A percentile compares a stretch with the other conserved stretches of the same genome.
Conservation (phyloP, 2,113 vertebrate genomes). For the Columbina picui region DNA sequence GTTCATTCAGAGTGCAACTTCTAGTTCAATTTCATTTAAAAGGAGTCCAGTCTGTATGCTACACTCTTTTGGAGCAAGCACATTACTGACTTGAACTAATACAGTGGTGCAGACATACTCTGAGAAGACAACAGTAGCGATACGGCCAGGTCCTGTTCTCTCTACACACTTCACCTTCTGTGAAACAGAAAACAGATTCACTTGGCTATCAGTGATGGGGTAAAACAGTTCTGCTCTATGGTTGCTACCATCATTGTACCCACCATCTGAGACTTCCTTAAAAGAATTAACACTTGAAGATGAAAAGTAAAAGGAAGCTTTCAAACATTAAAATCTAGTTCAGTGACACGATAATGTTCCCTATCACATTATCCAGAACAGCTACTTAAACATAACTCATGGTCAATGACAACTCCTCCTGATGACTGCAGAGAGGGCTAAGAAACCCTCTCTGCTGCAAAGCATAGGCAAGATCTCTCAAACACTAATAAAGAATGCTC, state of each 20-base stretch:
- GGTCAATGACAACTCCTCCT: background rate
- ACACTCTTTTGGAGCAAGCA: background rate
- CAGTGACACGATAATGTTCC: background rate
- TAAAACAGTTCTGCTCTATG: background rate
- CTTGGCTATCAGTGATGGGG: rapidly evolving
- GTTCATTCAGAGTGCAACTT: background rate
- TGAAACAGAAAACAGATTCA: background rate
- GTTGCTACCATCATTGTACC: rapidly evolving
- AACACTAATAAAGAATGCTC: background rate
- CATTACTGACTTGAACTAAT: background rate
- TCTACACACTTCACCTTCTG: background rate
- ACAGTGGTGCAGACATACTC: background rate
- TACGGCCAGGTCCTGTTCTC: background rate
- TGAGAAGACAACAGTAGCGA: background rate
- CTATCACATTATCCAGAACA: background rate
- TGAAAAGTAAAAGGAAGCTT: background rate
- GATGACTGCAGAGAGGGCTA: background rate
- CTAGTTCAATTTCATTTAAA: background rate
- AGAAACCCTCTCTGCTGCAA: background rate
- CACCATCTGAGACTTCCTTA: background rate
- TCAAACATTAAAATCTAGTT: background rate
- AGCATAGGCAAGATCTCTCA: background rate
- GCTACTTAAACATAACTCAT: background rate
- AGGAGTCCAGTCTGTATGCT: background rate
- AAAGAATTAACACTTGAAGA: background rate